These are phyloP conservation scores for Dromas ardeola DNA, from an alignment of 2,113 vertebrate genomes.

Conservation along the genomic window DNA sequence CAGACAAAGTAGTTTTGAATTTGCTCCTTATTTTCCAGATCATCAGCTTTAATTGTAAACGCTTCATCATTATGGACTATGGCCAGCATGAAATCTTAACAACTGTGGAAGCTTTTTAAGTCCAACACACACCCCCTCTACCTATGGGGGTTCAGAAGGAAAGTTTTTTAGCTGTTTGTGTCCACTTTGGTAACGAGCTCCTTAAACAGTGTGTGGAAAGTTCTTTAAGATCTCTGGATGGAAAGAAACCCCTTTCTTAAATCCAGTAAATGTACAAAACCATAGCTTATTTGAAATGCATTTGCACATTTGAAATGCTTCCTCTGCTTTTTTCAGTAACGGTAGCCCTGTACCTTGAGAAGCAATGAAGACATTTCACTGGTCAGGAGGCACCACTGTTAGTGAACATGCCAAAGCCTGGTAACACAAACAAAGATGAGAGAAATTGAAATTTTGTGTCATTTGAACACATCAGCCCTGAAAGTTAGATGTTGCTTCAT, in stretches of 20 bases:
- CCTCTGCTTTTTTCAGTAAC: not conserved
- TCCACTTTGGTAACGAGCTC: not conserved
- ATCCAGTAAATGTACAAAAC: not conserved
- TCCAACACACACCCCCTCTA: not conserved
- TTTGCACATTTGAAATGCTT: not conserved
- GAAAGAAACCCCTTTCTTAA: not conserved
- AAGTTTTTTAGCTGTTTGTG: not conserved
- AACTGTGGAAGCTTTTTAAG: not conserved
- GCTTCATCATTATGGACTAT: conserved; percentile 8
- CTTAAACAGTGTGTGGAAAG: not conserved
- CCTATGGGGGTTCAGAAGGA: not conserved
- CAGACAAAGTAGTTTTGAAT: conserved; percentile 12
- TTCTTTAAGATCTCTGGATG: not conserved
- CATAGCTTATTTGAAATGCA: not conserved
- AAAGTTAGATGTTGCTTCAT: rapidly evolving
- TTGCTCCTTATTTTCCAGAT: conserved; percentile 28
- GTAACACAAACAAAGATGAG: not conserved
- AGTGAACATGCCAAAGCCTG: not conserved
- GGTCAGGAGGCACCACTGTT: not conserved
- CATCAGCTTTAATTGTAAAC: conserved; percentile 44
- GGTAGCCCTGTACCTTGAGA: not conserved
- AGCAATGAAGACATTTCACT: not conserved
- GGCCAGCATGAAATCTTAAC: not conserved
- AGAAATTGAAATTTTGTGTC: not conserved
- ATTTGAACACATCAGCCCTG: not conserved